phyloP scores from a whole-genome alignment of 2,888 invertebrate genomes.

The Xestia xanthographa region DNA sequence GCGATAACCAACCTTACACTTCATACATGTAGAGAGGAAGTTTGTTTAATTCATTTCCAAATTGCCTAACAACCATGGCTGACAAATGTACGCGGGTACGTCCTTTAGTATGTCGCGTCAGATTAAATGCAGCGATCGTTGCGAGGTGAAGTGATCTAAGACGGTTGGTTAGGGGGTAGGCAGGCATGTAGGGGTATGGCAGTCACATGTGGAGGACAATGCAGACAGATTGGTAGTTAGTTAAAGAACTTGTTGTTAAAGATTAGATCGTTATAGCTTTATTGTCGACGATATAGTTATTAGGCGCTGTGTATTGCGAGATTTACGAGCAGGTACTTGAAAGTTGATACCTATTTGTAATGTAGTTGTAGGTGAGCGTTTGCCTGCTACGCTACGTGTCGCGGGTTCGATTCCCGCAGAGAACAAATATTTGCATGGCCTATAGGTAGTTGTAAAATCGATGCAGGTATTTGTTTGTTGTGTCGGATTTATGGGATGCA shows the following conservation, averaged over 20 bases:
- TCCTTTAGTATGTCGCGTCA: slow-evolving; percentile 76
- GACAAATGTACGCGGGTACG: slow-evolving; percentile 76
- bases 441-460: background rate
- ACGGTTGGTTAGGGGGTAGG: slow-evolving; percentile 57
- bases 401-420: background rate
- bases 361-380: background rate
- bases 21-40: background rate
- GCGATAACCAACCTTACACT: slow-evolving; percentile 16
- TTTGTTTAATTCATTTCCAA: slow-evolving; percentile 35
- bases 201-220: slow-evolving; percentile 22
- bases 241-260: background rate
- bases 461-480: too few relatives aligned
- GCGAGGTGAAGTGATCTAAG: slow-evolving; percentile 74
- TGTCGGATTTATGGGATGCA: too few relatives aligned
- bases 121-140: slow-evolving; percentile 74
- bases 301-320: background rate
- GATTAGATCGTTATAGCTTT: slow-evolving; percentile 36
- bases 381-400: background rate
- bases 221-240: slow-evolving; percentile 47
- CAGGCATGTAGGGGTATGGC: slow-evolving; percentile 43
- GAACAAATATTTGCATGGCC: background rate
- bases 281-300: slow-evolving; percentile 27
- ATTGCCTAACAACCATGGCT: slow-evolving; percentile 59
- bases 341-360: background rate
- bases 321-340: background rate